Evolutionary conservation across 2,888 invertebrate species (phyloP), one percentile per base, ranked within the genome.

Genomic region (Agonum fuliginosum): DNA sequence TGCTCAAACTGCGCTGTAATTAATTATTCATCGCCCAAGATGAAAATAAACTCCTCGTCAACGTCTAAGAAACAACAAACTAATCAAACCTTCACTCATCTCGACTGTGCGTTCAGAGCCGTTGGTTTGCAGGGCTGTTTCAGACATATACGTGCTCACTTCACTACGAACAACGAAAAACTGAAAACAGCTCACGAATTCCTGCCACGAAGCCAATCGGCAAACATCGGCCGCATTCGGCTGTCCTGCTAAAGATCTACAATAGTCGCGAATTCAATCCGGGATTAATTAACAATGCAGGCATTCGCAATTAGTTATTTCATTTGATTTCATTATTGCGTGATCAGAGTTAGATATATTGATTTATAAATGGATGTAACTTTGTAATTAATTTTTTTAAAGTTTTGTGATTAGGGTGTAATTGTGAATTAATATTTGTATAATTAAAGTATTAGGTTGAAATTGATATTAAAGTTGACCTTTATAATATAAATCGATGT

Each of bases 81-180:
- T n/a, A 17, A 30, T 2, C 37, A 37, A 67, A 67, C 71, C 71
- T 71, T 71, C 71, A 51, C 71, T 71, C 71, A 71, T 71, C 10
- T 0, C 51, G 48, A n/a, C 14, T n/a, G 51, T 48, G n/a, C 14
- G 19, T 12, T 46, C 17, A 27, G 48, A 41, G 14, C 48, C 48
- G 48, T 70, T 70, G 12, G 27, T 71, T 17, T 71, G 51, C 17
- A 46, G 19, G 12, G 34, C 51, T 12, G 67, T 67, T 67, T 37
- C 67, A 8, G 67, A 51, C 46, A 71, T 51, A 20, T 34, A 71
- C 71, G 71, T 71, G 30, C 30, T 5, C 34, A 71, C 51, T 3
- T 3, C 14, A 34, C 51, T 19, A 30, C 71, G 6, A 19, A 4
- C 71, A 48, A 27, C 34, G 71, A 27, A 71, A 71, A 71, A 71